These are phyloP conservation scores for Cottoperca gobio DNA, from an alignment of 2,797 vertebrate species.

Conservation along the genomic window DNA sequence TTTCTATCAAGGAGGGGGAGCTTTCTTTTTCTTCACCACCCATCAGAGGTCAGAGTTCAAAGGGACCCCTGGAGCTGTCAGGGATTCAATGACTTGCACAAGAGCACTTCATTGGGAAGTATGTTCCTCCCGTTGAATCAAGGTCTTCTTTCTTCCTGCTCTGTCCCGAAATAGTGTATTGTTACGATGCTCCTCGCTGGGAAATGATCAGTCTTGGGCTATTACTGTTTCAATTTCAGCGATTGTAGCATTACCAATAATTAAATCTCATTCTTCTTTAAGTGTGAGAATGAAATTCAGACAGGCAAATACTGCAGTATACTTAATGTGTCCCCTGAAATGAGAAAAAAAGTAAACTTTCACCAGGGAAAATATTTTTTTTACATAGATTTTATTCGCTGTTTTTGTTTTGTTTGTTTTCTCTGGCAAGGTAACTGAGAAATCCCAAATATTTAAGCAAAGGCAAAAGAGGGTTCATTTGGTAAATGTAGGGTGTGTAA, in stretches of 20 bases:
- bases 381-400: not conserved
- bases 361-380: not conserved
- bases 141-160: slow-evolving; percentile 18
- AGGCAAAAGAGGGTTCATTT: not conserved
- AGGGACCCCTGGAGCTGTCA: not conserved
- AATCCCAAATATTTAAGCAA: not conserved
- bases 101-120: not conserved
- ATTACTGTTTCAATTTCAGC: slow-evolving; percentile 32
- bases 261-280: slow-evolving; percentile 8
- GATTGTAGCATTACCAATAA: slow-evolving; percentile 13
- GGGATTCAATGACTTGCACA: not conserved
- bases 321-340: not conserved
- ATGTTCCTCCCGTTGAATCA: not conserved
- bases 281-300: slow-evolving; percentile 1
- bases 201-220: slow-evolving; percentile 21
- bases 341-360: not conserved
- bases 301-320: not conserved
- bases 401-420: not conserved
- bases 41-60: slow-evolving; percentile 43
- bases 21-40: not conserved
- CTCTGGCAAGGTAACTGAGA: not conserved
- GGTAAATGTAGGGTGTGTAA: not conserved
- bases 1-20: not conserved
- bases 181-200: not conserved
- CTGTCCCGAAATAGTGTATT: not conserved